A percentile compares a stretch with the other conserved stretches of the same genome.
phyloP scores from a whole-genome alignment of 23 tunicate species.

The Phallusia fumigata region DNA sequence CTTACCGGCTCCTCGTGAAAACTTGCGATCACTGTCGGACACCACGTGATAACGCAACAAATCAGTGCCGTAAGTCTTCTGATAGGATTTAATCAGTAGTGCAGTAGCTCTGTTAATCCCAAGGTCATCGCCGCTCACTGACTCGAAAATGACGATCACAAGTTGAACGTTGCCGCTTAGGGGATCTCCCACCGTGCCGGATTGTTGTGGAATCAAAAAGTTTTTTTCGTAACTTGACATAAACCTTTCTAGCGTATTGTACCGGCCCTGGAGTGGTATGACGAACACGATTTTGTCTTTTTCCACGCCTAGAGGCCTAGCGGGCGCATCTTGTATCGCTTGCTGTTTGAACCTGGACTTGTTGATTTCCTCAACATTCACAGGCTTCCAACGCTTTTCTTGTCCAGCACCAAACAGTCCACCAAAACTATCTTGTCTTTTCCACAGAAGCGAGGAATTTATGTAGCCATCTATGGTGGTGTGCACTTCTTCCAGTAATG shows the following conservation, averaged over 20 bases:
- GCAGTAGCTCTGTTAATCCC: conserved; percentile 62
- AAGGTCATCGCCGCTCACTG: conserved; percentile 42
- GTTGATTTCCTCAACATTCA: background rate
- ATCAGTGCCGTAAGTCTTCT: conserved; percentile 43
- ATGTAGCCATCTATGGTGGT: background rate
- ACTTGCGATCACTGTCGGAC: conserved; percentile 33
- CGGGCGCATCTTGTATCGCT: background rate
- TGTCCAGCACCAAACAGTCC: background rate
- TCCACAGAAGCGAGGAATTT: background rate
- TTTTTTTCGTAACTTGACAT: conserved; percentile 51
- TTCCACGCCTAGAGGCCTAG: background rate
- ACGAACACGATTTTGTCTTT: conserved; percentile 41
- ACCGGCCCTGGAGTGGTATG: conserved; percentile 82
- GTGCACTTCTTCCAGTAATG: conserved; percentile 28
- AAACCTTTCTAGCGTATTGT: conserved; percentile 68
- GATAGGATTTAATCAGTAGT: conserved; percentile 53
- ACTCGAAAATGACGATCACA: conserved; percentile 65
- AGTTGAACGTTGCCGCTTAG: conserved; percentile 45
- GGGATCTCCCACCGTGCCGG: conserved; percentile 22
- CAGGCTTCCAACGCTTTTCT: background rate
- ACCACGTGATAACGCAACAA: conserved; percentile 64
- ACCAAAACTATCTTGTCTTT: background rate
- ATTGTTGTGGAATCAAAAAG: conserved; percentile 16
- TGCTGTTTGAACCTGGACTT: background rate
- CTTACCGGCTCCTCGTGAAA: conserved; percentile 95